Conservation (phyloP, 2,113 vertebrate species). For the Centropristis striata region DNA sequence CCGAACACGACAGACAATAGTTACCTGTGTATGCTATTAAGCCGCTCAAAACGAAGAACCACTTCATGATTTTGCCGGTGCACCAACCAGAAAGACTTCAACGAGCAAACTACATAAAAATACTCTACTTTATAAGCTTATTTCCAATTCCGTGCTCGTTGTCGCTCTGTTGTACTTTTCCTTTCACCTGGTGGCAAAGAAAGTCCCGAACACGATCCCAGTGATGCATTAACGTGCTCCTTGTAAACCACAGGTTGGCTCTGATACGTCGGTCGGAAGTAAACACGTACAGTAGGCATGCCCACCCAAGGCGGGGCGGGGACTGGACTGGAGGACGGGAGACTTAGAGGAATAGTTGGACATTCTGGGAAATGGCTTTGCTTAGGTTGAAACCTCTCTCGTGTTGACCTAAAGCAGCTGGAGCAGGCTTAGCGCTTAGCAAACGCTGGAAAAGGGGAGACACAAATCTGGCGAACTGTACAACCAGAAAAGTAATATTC, state of each 20-base stretch:
- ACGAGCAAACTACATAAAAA: background rate
- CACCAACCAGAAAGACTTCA: accelerated
- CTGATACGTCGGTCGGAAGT: background rate
- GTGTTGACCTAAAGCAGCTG: no score
- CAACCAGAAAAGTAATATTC: background rate
- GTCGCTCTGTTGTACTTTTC: background rate
- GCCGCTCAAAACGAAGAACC: conserved; percentile 7
- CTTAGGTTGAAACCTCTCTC: no score
- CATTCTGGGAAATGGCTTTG: background rate
- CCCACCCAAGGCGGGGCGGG: background rate
- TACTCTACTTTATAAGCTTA: accelerated
- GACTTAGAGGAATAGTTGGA: background rate
- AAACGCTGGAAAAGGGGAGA: no score
- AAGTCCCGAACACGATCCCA: background rate
- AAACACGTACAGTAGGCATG: background rate
- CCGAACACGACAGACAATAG: accelerated
- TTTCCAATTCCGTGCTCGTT: background rate
- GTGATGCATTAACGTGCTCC: conserved; percentile 16
- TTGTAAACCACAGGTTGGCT: background rate
- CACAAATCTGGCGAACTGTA: background rate
- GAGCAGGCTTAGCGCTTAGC: no score
- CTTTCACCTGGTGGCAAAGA: background rate
- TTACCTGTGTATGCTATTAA: conserved; percentile 43
- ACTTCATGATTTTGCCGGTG: background rate
- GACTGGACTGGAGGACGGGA: background rate